Evolutionary conservation across 2,797 vertebrate genomes (phyloP).

Genomic region (Amphiprion clarkii): DNA sequence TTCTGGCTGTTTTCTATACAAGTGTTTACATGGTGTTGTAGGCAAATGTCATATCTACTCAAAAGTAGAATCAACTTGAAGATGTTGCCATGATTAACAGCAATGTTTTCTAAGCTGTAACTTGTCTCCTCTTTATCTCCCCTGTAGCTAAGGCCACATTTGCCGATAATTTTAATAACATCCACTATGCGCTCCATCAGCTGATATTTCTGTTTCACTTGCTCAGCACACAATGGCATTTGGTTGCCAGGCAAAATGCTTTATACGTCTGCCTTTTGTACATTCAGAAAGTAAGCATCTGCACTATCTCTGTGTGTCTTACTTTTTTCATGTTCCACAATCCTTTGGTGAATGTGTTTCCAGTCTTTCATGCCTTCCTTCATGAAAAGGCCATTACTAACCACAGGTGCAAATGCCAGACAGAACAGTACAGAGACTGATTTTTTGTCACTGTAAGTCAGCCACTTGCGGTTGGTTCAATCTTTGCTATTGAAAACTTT

Average conservation of each 20-base stretch:
- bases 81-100: constrained; percentile 8
- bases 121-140: constrained; percentile 21
- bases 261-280: neutral
- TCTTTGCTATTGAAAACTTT: constrained; percentile 6
- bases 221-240: neutral
- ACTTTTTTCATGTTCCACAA: constrained; percentile 1
- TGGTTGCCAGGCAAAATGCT: neutral
- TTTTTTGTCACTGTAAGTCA: constrained; percentile 16
- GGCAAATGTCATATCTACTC: constrained; percentile 11
- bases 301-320: neutral
- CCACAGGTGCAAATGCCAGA: constrained; percentile 7
- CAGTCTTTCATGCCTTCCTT: constrained; percentile 9
- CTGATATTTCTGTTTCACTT: constrained; percentile 4
- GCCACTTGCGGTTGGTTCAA: constrained; percentile 1
- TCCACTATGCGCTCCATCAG: constrained; percentile 13
- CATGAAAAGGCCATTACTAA: neutral
- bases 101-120: neutral
- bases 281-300: constrained; percentile 10
- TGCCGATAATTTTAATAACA: constrained; percentile 54
- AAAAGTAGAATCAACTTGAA: neutral
- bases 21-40: neutral
- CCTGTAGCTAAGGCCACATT: constrained; percentile 47
- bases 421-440: constrained; percentile 8
- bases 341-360: constrained; percentile 5
- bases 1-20: neutral